These are phyloP conservation scores for Premnoplex brunnescens DNA, from an alignment of 2,797 vertebrate species.

Conservation along the genomic window DNA sequence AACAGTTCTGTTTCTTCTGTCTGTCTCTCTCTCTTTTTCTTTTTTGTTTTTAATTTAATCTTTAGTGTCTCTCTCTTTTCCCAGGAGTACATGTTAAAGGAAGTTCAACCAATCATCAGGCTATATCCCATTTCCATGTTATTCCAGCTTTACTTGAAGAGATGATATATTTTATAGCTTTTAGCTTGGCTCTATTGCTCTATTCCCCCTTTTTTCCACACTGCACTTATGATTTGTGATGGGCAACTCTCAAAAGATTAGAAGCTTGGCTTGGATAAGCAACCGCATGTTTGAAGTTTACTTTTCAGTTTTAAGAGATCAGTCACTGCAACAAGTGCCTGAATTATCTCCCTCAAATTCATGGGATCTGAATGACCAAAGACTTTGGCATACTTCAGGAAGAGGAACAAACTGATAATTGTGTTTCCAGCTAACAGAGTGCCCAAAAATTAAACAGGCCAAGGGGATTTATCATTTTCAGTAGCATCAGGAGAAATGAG, in stretches of 20 bases:
- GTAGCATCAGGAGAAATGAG: not conserved
- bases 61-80: not conserved
- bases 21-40: fast-evolving
- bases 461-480: not conserved
- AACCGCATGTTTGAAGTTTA: not conserved
- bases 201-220: not conserved
- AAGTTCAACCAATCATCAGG: not conserved
- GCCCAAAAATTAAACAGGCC: not conserved
- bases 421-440: not conserved
- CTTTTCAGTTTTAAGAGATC: not conserved
- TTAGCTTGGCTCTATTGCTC: not conserved
- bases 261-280: not conserved
- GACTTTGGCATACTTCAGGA: not conserved
- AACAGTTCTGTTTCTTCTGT: not conserved
- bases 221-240: not conserved
- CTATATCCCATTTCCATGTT: not conserved
- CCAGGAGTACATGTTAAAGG: not conserved
- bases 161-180: not conserved
- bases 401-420: not conserved
- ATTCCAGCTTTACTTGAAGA: not conserved
- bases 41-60: not conserved
- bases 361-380: not conserved
- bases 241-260: not conserved
- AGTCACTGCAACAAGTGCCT: not conserved
- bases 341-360: not conserved